These are phyloP conservation scores for Dendronephthya gigantea DNA, from an alignment of 64 coral and sea anemone genomes.

Conservation along the genomic window DNA sequence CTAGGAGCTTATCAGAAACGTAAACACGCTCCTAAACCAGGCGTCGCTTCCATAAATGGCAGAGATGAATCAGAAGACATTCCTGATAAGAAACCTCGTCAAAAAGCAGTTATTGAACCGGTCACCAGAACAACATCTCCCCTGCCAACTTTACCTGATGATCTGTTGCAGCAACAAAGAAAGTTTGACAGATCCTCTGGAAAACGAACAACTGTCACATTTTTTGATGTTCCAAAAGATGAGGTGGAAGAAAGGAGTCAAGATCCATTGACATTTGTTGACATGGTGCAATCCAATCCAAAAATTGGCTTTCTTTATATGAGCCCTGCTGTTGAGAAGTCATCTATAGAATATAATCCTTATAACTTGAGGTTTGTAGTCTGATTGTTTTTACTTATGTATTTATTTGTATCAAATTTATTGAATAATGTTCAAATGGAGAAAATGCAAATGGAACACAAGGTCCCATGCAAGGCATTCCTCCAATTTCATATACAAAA, in stretches of 20 bases:
- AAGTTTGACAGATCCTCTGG: conserved; percentile 41
- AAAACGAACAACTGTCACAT: neutral
- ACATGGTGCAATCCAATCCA: conserved; percentile 55
- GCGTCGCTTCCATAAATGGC: neutral
- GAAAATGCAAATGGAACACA: too few relatives aligned
- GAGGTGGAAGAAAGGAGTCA: conserved; percentile 23
- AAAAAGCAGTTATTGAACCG: conserved; percentile 54
- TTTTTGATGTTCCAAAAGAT: neutral
- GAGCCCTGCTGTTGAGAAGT: conserved; percentile 82
- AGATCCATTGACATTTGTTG: conserved; percentile 76
- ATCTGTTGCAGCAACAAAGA: conserved; percentile 56
- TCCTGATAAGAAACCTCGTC: conserved; percentile 41
- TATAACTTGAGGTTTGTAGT: conserved; percentile 97
- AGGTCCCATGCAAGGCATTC: too few relatives aligned
- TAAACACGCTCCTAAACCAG: neutral
- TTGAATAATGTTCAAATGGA: too few relatives aligned
- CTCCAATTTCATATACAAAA: too few relatives aligned
- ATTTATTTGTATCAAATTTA: too few relatives aligned
- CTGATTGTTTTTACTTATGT: too few relatives aligned
- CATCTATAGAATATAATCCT: conserved; percentile 94
- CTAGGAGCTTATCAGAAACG: conserved; percentile 4
- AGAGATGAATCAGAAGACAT: conserved; percentile 50
- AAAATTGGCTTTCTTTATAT: conserved; percentile 91
- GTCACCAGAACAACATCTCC: conserved; percentile 61
- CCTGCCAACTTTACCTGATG: conserved; percentile 69